Percentiles rank a stretch among this genome's conserved stretches.
Evolutionary conservation across 2,888 invertebrate species (phyloP).

Genomic region (Copidosoma aretas): DNA sequence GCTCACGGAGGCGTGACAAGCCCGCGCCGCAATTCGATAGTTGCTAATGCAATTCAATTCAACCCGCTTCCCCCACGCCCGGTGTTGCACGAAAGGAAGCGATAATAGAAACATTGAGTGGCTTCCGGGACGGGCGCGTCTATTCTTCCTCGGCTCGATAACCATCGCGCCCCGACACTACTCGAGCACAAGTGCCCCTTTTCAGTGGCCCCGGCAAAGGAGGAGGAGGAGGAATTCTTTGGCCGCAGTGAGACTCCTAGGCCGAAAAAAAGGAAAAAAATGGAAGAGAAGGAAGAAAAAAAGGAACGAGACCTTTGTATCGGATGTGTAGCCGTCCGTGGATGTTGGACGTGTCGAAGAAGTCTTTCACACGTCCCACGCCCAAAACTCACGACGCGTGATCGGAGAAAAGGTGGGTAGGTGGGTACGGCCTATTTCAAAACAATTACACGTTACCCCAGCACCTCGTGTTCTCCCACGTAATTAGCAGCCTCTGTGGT

Average conservation of each 20-base stretch:
- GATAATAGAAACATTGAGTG: slow-evolving; percentile 48
- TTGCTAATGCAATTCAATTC: not conserved
- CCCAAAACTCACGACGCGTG: slow-evolving; percentile 38
- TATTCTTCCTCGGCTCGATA: slow-evolving; percentile 10
- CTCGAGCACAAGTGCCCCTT: not conserved
- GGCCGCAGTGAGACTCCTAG: no score
- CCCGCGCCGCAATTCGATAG: not conserved
- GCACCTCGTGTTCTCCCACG: slow-evolving; percentile 54
- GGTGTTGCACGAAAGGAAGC: slow-evolving; percentile 14
- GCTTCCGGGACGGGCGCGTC: slow-evolving; percentile 14
- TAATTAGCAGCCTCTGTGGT: slow-evolving; percentile 13
- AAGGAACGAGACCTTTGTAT: no score
- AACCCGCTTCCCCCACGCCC: no score
- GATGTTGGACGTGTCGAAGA: not conserved
- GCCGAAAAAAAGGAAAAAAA: no score
- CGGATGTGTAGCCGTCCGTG: not conserved
- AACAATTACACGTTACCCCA: slow-evolving; percentile 57
- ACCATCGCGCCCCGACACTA: slow-evolving; percentile 14
- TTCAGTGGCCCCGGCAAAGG: not conserved
- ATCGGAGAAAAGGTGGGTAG: not conserved
- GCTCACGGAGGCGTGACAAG: not conserved
- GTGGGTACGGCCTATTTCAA: slow-evolving; percentile 48
- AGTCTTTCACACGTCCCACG: slow-evolving; percentile 57
- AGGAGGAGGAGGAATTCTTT: no score
- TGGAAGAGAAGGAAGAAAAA: no score